These are phyloP conservation scores for Corbicula japonica DNA, from an alignment of 2,888 invertebrate species.

Conservation along the genomic window DNA sequence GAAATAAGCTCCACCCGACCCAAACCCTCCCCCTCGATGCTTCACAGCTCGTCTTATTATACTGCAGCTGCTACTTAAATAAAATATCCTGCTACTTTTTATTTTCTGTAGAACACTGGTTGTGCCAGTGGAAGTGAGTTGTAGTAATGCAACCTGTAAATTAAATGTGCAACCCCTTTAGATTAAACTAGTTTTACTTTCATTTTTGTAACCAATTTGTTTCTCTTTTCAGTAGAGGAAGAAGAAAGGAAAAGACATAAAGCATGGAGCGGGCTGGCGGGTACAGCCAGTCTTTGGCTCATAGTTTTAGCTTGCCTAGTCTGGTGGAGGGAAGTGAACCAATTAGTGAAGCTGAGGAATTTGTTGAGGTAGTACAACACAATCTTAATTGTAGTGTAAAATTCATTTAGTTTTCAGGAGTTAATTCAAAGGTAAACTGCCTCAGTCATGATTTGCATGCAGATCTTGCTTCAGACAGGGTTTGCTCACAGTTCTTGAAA, in stretches of 20 bases:
- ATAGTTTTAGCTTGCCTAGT: slow-evolving; percentile 79
- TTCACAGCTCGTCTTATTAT: no score
- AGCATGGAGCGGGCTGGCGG: slow-evolving; percentile 71
- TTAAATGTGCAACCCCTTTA: background rate
- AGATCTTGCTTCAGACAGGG: no score
- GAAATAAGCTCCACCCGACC: no score
- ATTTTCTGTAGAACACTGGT: background rate
- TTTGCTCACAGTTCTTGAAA: no score
- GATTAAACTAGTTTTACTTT: background rate
- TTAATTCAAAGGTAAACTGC: no score
- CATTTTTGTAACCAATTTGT: background rate
- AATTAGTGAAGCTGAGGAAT: slow-evolving; percentile 82
- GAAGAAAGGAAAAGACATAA: background rate
- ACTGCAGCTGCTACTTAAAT: no score
- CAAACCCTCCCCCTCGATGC: no score
- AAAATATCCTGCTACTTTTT: background rate
- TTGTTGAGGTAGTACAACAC: slow-evolving; percentile 75
- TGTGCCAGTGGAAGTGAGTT: background rate
- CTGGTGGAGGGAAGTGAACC: slow-evolving; percentile 80
- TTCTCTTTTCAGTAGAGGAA: background rate
- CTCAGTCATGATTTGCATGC: no score
- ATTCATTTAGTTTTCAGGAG: no score
- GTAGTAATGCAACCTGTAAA: background rate
- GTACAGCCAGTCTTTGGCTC: slow-evolving; percentile 70
- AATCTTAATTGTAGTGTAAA: background rate